Evolutionary conservation across 1,140 invertebrate genomes (phyloP).

Genomic region (Drosophila albomicans): DNA sequence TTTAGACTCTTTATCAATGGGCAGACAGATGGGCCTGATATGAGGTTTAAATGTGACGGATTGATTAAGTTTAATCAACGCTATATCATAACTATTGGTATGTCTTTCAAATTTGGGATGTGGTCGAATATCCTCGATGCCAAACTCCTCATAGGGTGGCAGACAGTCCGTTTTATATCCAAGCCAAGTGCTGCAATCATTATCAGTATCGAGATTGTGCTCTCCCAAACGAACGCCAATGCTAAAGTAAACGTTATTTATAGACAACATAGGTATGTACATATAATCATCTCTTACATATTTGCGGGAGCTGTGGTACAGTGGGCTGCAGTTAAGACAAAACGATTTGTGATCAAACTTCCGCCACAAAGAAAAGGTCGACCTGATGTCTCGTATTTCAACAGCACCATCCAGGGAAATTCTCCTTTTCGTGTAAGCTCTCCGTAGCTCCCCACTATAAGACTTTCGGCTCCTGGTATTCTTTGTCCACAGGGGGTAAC

Average conservation of each 20-base stretch:
- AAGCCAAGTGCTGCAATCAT: too few relatives aligned
- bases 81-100: slow-evolving; percentile 88
- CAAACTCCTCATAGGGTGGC: slow-evolving; percentile 69
- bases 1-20: slow-evolving; percentile 50
- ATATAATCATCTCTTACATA: neutral
- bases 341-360: slow-evolving; percentile 85
- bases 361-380: slow-evolving; percentile 81
- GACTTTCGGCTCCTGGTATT: too few relatives aligned
- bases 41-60: slow-evolving; percentile 53
- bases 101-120: slow-evolving; percentile 87
- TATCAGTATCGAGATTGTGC: slow-evolving; percentile 85
- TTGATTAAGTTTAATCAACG: slow-evolving; percentile 85
- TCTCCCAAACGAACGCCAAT: slow-evolving; percentile 87
- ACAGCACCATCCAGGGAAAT: neutral
- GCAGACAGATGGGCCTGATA: slow-evolving; percentile 74
- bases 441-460: neutral
- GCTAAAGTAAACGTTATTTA: slow-evolving; percentile 53
- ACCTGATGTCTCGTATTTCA: neutral
- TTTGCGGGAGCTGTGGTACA: slow-evolving; percentile 44
- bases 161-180: too few relatives aligned
- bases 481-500: slow-evolving; percentile 58
- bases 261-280: too few relatives aligned
- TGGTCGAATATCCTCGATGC: slow-evolving; percentile 86
- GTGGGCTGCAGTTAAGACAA: slow-evolving; percentile 89
- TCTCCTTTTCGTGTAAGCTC: too few relatives aligned